Base-by-base conservation (phyloP, 2,888 invertebrate genomes). In the Metellina segmentata region DNA sequence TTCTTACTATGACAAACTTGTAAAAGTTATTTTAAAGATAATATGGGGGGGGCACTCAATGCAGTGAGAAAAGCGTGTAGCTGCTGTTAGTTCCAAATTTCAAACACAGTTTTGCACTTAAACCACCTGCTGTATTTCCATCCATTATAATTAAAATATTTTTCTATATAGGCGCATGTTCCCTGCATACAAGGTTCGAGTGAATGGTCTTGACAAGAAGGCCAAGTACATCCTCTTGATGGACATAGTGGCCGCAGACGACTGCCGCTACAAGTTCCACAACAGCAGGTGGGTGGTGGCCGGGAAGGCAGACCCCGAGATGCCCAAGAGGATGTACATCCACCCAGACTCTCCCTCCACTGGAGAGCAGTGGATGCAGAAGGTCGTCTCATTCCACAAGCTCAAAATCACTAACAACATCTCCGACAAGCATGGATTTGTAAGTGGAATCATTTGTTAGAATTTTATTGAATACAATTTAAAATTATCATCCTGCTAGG, bases 211-310 rank as follows among this genome's bases (percentile, higher is more conserved):
- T 96, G 99, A 99, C 96, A 97, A 98, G 95, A 98, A 99, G 96
- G 98, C 99, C 95, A 99, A 99, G 96, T 99, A 99, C 97, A 99
- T 99, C 95, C 96, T 99, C 93, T 97, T 99, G 94, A 96, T 99
- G 97, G 99, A 99, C 96, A 99, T 99, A 95, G 98, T 99, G 94
- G 98, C 99, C 81, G 98, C 99, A 93, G 99, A 99, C 96, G 99
- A 99, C 96, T 99, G 99, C 96, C 96, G 98, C 96, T 98, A 98
- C 96, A 98, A 98, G 96, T 98, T 98, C 96, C 98, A 98, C 96
- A 98, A 98, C 97, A 94, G 94, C 20, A 93, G 94, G 72, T 94
- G 94, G 94, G 94, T 94, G 95, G 95, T 96, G 85, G 96, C 96
- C 91, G 96, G 96, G 51, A 96, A 96, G 94, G 95, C 95, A 77